These are phyloP conservation scores for Accipiter cooperii DNA, from an alignment of 2,113 vertebrate species.

Conservation along the genomic window DNA sequence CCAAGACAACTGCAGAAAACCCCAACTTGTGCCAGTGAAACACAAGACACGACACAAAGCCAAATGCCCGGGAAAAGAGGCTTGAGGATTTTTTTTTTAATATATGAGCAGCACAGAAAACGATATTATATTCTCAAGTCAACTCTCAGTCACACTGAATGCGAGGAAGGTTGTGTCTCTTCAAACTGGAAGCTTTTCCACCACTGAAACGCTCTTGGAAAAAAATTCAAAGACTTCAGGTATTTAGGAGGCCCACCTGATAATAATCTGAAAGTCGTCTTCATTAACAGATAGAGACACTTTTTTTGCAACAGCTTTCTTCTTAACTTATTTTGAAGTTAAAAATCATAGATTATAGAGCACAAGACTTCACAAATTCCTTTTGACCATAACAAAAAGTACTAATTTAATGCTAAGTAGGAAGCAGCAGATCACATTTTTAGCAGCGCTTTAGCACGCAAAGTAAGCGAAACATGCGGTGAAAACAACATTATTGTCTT, in stretches of 20 bases:
- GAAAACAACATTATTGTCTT: background rate
- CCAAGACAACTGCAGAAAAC: background rate
- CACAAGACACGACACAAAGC: background rate
- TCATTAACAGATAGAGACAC: background rate
- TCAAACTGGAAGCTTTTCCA: background rate
- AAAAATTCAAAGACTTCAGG: background rate
- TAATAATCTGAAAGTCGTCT: background rate
- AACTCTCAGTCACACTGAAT: background rate
- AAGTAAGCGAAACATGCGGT: background rate
- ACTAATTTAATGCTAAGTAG: background rate
- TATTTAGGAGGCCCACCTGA: background rate
- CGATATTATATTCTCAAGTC: accelerated
- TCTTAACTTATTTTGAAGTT: background rate
- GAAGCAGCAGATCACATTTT: background rate
- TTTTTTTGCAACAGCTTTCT: background rate
- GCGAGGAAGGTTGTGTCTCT: background rate
- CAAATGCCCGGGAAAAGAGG: background rate
- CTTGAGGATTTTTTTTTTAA: no score
- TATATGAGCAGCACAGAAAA: background rate
- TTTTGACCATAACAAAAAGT: background rate
- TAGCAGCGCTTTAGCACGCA: background rate
- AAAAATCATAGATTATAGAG: background rate
- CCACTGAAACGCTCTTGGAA: background rate
- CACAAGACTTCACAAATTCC: background rate
- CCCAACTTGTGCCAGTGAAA: background rate